phyloP scores from a whole-genome alignment of 2,113 vertebrate genomes.

The Caretta caretta region DNA sequence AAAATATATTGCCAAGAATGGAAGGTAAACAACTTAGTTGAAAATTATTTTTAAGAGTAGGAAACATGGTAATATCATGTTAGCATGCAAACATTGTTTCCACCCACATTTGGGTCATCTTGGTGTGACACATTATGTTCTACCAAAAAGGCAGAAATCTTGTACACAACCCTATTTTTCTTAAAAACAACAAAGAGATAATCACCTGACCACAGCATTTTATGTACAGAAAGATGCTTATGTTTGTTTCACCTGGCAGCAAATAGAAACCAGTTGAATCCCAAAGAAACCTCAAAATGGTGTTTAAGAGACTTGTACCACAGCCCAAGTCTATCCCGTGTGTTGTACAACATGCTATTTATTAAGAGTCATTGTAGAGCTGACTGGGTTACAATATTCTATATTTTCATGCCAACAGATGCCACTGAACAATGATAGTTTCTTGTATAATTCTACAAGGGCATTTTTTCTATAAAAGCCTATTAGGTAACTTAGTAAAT shows the following conservation, averaged over 20 bases:
- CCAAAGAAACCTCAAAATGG: not conserved
- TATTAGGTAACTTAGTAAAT: not conserved
- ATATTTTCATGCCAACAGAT: not conserved
- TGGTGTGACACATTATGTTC: not conserved
- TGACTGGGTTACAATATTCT: rapidly evolving
- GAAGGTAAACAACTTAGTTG: not conserved
- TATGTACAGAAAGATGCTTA: not conserved
- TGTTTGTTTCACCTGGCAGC: not conserved
- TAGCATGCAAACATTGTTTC: not conserved
- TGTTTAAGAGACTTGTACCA: not conserved
- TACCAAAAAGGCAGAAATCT: not conserved
- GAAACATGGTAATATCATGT: not conserved
- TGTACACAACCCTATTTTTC: not conserved
- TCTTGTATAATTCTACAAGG: not conserved
- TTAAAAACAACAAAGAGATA: not conserved
- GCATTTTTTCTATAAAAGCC: not conserved
- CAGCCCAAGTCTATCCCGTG: not conserved
- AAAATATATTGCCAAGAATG: not conserved
- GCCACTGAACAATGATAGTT: not conserved
- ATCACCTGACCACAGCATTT: not conserved
- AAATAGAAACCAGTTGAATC: not conserved
- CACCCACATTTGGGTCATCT: not conserved
- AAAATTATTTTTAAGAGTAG: not conserved
- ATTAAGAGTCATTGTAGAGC: not conserved
- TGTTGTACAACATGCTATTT: not conserved